Conservation (phyloP, 2,797 vertebrate species). For the Poecilia picta region DNA sequence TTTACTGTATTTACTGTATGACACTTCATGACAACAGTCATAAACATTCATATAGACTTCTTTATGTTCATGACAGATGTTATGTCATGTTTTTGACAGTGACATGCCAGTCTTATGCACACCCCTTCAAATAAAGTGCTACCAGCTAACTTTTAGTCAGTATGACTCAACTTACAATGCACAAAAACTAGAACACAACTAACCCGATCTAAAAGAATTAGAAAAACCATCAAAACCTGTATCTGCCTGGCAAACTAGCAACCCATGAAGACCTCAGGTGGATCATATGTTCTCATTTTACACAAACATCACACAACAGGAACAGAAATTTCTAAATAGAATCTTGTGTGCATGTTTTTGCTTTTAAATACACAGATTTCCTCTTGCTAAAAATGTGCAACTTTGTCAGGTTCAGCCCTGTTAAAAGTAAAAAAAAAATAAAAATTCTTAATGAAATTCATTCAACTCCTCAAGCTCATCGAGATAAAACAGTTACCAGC, state of each 20-base stretch:
- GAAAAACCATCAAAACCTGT: conserved; percentile 14
- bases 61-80: too few relatives aligned
- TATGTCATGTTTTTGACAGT: too few relatives aligned
- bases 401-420: conserved; percentile 56
- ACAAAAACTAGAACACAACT: conserved; percentile 20
- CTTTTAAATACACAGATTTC: conserved; percentile 55
- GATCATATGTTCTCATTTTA: conserved; percentile 47
- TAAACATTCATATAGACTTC: too few relatives aligned
- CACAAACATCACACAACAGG: conserved; percentile 47
- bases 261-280: conserved; percentile 17
- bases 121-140: too few relatives aligned
- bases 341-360: conserved; percentile 34
- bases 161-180: conserved; percentile 20
- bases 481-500: conserved; percentile 87
- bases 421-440: conserved; percentile 83
- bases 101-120: too few relatives aligned
- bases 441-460: conserved; percentile 77
- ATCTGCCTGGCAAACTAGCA: conserved; percentile 21
- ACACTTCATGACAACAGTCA: too few relatives aligned
- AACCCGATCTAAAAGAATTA: conserved; percentile 33
- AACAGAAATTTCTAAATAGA: conserved; percentile 49
- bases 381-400: conserved; percentile 37
- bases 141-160: conserved; percentile 13
- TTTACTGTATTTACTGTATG: too few relatives aligned
- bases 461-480: conserved; percentile 84